Evolutionary conservation across 2,888 invertebrate genomes (phyloP).

Genomic region (Agrypnus murinus): DNA sequence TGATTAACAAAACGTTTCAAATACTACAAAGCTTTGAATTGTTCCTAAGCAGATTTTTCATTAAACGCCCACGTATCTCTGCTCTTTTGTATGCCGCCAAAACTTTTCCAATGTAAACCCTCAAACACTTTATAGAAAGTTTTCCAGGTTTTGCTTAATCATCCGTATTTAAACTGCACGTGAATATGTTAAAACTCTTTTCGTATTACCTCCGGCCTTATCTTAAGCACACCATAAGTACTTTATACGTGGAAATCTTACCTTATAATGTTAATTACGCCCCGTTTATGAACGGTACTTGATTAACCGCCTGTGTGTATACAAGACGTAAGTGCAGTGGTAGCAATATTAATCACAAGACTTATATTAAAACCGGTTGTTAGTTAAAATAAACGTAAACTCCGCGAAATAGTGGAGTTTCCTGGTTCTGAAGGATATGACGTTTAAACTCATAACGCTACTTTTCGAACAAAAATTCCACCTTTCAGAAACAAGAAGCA

Average conservation of each 20-base stretch:
- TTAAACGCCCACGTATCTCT: not conserved
- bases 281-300: constrained; percentile 34
- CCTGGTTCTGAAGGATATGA: constrained; percentile 23
- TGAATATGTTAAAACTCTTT: constrained; percentile 33
- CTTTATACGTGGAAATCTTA: constrained; percentile 36
- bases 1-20: constrained; percentile 8
- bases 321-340: constrained; percentile 23
- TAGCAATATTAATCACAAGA: constrained; percentile 37
- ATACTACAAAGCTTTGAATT: constrained; percentile 2
- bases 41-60: constrained; percentile 4
- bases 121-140: constrained; percentile 35
- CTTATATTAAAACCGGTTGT: constrained; percentile 26
- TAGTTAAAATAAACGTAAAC: constrained; percentile 35
- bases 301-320: constrained; percentile 37
- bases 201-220: constrained; percentile 34
- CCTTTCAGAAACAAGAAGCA: constrained; percentile 38
- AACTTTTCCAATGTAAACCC: constrained; percentile 35
- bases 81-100: not conserved
- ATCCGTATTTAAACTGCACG: constrained; percentile 33
- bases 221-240: constrained; percentile 36
- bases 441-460: constrained; percentile 33
- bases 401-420: constrained; percentile 12
- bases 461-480: constrained; percentile 32
- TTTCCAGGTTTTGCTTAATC: constrained; percentile 46
- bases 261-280: constrained; percentile 36